A percentile compares a stretch with the other conserved stretches of the same genome.
Evolutionary conservation across 2,888 invertebrate genomes (phyloP).

Genomic region (Apotomis turbidana): DNA sequence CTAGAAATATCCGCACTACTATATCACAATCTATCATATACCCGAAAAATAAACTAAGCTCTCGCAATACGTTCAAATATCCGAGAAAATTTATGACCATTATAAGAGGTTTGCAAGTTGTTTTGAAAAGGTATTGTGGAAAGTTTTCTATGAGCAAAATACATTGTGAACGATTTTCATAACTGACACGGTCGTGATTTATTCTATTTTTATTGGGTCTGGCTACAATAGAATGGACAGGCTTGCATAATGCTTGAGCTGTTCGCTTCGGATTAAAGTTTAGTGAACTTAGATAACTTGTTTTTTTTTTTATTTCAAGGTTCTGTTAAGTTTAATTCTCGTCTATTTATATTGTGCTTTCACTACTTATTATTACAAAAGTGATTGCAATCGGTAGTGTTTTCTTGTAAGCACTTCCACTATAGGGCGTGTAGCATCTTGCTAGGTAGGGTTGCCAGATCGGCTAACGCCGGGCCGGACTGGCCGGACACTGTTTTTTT

Average conservation of each 20-base stretch:
- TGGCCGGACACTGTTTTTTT: too few relatives aligned
- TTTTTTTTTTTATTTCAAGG: not conserved
- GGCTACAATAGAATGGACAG: conserved; percentile 24
- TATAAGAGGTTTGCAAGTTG: conserved; percentile 21
- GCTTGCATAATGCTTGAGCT: conserved; percentile 14
- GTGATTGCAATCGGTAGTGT: too few relatives aligned
- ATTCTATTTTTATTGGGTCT: conserved; percentile 35
- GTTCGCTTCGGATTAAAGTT: conserved; percentile 10
- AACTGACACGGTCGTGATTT: conserved; percentile 32
- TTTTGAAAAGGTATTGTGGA: conserved; percentile 28
- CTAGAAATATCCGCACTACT: not conserved
- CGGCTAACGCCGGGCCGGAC: too few relatives aligned
- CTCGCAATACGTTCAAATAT: not conserved
- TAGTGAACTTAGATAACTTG: not conserved
- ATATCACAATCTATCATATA: not conserved
- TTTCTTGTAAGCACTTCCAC: too few relatives aligned
- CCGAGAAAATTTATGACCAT: too few relatives aligned
- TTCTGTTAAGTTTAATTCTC: not conserved
- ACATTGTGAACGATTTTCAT: conserved; percentile 30
- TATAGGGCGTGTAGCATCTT: too few relatives aligned
- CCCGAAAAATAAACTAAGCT: not conserved
- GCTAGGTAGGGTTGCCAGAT: too few relatives aligned
- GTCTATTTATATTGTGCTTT: not conserved
- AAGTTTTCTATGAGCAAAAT: conserved; percentile 25
- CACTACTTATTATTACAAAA: not conserved